phyloP scores from a whole-genome alignment of 2,113 vertebrate species.

The Phasianus colchicus region DNA sequence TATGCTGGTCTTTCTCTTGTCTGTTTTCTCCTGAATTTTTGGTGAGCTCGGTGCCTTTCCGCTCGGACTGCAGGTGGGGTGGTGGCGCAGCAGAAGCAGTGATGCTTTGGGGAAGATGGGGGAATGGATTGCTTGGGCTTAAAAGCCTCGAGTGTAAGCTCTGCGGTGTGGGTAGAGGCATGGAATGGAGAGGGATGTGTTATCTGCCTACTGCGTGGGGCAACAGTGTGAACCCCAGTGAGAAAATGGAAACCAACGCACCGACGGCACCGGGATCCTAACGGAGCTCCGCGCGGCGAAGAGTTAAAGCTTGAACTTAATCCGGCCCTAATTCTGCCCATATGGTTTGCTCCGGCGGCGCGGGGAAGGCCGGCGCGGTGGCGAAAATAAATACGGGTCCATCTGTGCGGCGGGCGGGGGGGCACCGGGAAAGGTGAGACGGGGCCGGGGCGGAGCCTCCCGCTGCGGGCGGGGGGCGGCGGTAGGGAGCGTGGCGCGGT shows the following conservation, averaged over 20 bases:
- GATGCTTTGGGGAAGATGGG: no score
- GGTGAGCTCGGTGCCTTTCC: no score
- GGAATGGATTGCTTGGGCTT: no score
- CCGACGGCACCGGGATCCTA: no score
- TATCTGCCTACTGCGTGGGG: no score
- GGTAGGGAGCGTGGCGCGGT: background rate
- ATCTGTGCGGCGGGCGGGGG: background rate
- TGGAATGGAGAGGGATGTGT: no score
- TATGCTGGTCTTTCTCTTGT: background rate
- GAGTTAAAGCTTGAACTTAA: conserved; percentile 47
- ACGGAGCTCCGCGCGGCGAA: background rate
- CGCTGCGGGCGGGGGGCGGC: no score
- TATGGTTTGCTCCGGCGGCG: conserved; percentile 38
- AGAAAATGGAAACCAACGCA: background rate
- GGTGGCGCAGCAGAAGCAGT: no score
- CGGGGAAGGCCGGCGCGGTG: conserved; percentile 5
- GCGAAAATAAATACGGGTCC: conserved; percentile 60
- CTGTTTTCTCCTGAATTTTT: background rate
- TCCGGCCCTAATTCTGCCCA: conserved; percentile 41
- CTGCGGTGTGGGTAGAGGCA: no score
- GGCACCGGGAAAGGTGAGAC: rapidly evolving
- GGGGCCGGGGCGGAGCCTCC: background rate
- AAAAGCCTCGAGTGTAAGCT: no score
- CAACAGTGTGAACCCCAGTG: background rate
- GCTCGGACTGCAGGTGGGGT: no score